A percentile compares a stretch with the other conserved stretches of the same genome.
Evolutionary conservation across 2,113 vertebrate genomes (phyloP).

Genomic region (Struthio camelus): DNA sequence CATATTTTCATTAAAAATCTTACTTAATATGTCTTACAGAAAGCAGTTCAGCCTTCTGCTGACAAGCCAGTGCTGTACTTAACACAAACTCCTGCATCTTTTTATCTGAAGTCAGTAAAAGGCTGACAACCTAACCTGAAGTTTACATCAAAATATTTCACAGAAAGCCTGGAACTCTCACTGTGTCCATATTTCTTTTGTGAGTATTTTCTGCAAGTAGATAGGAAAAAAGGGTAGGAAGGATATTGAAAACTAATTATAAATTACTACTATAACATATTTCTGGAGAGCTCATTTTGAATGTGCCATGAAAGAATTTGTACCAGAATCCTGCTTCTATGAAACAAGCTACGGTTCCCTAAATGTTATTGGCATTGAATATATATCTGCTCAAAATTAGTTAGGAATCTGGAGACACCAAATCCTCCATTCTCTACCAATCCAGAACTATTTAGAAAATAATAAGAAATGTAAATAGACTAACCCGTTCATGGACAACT

Average conservation of each 20-base stretch:
- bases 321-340: neutral
- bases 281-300: neutral
- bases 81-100: neutral
- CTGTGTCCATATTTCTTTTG: rapidly evolving
- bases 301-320: neutral
- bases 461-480: neutral
- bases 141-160: neutral
- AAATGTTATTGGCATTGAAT: neutral
- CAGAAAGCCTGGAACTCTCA: neutral
- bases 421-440: neutral
- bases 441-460: neutral
- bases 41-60: neutral
- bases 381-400: neutral
- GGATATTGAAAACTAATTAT: neutral
- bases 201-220: neutral
- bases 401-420: neutral
- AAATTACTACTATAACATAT: neutral
- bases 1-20: neutral
- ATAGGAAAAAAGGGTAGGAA: neutral
- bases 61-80: neutral
- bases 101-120: neutral
- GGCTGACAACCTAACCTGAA: neutral
- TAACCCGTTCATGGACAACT: neutral
- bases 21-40: neutral
- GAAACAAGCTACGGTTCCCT: neutral